phyloP scores from a whole-genome alignment of 1,140 invertebrate species.

The Trinorchestia longiramus region DNA sequence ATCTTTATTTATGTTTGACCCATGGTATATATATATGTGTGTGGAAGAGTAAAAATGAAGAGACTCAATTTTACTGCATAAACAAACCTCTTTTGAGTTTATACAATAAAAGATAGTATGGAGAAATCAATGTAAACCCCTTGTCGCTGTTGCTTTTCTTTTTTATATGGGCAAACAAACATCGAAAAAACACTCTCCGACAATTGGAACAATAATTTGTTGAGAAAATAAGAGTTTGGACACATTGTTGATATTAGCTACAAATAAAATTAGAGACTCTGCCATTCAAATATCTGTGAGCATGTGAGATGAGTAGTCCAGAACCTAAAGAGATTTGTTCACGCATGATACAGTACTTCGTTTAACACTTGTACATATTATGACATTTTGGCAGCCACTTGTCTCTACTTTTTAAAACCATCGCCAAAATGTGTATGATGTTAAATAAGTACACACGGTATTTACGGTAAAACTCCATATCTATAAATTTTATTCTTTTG shows the following conservation, averaged over 20 bases:
- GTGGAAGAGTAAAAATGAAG: neutral
- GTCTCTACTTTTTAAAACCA: neutral
- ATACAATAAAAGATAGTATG: neutral
- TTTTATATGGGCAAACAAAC: neutral
- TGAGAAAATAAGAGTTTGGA: neutral
- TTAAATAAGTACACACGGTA: neutral
- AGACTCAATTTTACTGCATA: neutral
- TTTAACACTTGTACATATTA: neutral
- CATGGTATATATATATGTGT: no score
- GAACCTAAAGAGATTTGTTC: neutral
- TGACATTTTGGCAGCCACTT: neutral
- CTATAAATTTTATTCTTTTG: neutral
- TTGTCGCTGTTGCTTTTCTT: neutral
- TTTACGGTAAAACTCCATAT: neutral
- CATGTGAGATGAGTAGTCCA: neutral
- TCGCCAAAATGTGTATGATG: neutral
- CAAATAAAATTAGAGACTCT: neutral
- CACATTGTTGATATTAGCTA: neutral
- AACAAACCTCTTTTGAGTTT: neutral
- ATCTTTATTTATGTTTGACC: no score
- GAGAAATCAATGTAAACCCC: neutral
- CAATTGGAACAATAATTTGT: neutral
- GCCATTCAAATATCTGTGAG: neutral
- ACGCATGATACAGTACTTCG: neutral
- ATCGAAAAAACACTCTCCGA: neutral